Evolutionary conservation across 2,797 vertebrate species (phyloP).

Genomic region (Pempheris klunzingeri): DNA sequence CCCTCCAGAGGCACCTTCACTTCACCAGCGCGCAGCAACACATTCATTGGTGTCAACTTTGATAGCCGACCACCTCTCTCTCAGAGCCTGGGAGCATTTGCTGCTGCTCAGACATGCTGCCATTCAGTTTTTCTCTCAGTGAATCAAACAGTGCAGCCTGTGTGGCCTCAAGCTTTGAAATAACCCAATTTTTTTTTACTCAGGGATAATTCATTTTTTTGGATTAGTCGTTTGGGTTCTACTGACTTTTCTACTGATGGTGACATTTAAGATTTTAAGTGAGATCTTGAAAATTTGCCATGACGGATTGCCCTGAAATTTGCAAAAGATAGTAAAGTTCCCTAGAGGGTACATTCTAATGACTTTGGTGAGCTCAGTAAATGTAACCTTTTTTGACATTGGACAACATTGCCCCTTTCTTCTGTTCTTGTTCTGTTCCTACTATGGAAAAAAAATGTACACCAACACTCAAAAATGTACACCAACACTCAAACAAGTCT

Average conservation of each 20-base stretch:
- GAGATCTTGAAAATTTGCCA: no score
- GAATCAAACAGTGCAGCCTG: slow-evolving; percentile 4
- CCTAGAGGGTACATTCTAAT: background rate
- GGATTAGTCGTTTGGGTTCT: background rate
- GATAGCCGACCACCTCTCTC: slow-evolving; percentile 44
- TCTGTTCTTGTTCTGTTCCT: background rate
- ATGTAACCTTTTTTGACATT: background rate
- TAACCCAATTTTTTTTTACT: background rate
- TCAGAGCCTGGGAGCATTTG: slow-evolving; percentile 15
- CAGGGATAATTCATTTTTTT: background rate
- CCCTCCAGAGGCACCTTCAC: slow-evolving; percentile 45
- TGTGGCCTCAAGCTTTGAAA: slow-evolving; percentile 2
- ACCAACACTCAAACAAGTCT: background rate
- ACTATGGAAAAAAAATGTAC: background rate
- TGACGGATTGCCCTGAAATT: background rate
- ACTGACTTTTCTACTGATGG: no score
- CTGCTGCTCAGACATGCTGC: slow-evolving; percentile 14
- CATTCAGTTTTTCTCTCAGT: slow-evolving; percentile 11
- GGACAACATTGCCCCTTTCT: background rate
- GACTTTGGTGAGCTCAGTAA: no score
- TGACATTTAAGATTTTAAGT: no score
- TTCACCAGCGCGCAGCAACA: slow-evolving; percentile 46
- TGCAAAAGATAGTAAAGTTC: background rate
- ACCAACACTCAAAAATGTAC: background rate
- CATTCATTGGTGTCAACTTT: slow-evolving; percentile 50